Conservation (phyloP, 2,113 vertebrate species). For the Dicerorhinus sumatrensis region DNA sequence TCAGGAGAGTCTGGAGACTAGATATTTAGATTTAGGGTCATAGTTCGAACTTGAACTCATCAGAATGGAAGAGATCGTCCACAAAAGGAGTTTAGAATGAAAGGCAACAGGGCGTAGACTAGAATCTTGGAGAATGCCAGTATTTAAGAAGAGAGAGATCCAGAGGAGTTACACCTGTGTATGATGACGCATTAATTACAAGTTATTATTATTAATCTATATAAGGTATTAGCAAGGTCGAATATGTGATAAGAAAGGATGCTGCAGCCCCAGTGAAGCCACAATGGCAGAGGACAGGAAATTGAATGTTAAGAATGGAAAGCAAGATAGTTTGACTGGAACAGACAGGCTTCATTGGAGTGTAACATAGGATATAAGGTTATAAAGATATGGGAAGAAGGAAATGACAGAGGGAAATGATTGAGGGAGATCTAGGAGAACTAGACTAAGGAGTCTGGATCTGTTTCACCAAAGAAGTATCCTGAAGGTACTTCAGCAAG, state of each 20-base stretch:
- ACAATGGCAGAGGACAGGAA: conserved; percentile 39
- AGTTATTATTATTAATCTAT: not conserved
- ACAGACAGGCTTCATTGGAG: not conserved
- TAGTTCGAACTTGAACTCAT: not conserved
- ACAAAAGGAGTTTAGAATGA: not conserved
- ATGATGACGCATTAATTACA: not conserved
- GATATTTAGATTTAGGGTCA: not conserved
- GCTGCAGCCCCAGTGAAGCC: not conserved
- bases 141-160: not conserved
- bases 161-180: not conserved
- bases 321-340: conserved; percentile 11
- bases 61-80: not conserved
- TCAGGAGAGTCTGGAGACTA: not conserved
- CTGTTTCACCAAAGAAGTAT: not conserved
- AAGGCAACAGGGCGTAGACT: not conserved
- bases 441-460: not conserved
- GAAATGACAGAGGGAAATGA: not conserved
- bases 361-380: not conserved
- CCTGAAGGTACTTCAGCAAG: not conserved
- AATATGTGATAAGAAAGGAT: conserved; percentile 28
- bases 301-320: conserved; percentile 61
- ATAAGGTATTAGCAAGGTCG: not conserved
- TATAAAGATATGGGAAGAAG: not conserved
- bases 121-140: not conserved
- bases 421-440: not conserved